Evolutionary conservation across 1,140 invertebrate species (phyloP).

Genomic region (Asobara japonica): DNA sequence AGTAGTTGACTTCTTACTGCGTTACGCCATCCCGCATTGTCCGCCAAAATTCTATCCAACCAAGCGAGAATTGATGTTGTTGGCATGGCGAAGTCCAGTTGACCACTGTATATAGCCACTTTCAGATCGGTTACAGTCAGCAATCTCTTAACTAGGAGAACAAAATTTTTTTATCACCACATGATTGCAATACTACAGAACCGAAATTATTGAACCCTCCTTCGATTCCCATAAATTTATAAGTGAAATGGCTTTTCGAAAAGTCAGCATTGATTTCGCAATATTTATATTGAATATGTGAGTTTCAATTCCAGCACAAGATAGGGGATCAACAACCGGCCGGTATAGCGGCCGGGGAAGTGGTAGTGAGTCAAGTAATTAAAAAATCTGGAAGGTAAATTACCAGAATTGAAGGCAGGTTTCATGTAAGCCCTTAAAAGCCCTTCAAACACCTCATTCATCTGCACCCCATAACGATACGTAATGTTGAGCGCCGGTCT

Average conservation of each 20-base stretch:
- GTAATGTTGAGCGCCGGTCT: background rate
- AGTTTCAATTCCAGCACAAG: too few species aligned
- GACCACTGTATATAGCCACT: slow-evolving; percentile 77
- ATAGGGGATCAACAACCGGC: too few species aligned
- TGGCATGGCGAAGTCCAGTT: slow-evolving; percentile 78
- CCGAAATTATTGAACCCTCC: too few species aligned
- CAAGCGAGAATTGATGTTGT: slow-evolving; percentile 76
- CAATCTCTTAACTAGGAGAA: slow-evolving; percentile 7
- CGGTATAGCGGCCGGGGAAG: too few species aligned
- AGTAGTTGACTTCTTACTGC: slow-evolving; percentile 67
- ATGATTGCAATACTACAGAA: too few species aligned
- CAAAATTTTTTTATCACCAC: too few species aligned
- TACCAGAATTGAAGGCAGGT: background rate
- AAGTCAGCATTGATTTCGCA: too few species aligned
- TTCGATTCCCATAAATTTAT: too few species aligned
- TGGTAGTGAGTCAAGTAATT: too few species aligned
- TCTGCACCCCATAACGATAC: background rate
- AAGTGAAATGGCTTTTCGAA: too few species aligned
- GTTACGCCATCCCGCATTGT: slow-evolving; percentile 61
- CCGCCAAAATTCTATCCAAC: slow-evolving; percentile 66
- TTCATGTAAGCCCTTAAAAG: background rate
- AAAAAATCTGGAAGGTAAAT: background rate
- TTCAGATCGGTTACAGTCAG: slow-evolving; percentile 62
- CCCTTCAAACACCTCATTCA: background rate
- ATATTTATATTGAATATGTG: too few species aligned